Percentiles rank a stretch among this genome's conserved stretches.
Evolutionary conservation across 2,113 vertebrate genomes (phyloP).

Genomic region (Leucopsar rothschildi): DNA sequence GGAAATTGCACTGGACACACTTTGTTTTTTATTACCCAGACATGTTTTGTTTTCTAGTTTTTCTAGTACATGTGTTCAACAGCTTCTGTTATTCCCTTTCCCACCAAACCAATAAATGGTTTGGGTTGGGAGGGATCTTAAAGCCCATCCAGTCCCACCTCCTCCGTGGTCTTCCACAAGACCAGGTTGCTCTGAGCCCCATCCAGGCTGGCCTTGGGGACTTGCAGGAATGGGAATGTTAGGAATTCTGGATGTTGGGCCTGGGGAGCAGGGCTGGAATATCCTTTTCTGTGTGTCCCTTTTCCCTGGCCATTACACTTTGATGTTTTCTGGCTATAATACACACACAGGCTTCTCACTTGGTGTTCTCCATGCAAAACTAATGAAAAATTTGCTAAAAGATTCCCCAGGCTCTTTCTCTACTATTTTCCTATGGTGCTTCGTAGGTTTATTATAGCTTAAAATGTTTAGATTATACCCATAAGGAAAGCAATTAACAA

Average conservation of each 20-base stretch:
- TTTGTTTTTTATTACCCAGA: background rate
- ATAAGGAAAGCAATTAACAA: slow-evolving; percentile 24
- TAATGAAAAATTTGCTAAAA: background rate
- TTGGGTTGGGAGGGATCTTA: background rate
- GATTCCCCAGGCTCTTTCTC: background rate
- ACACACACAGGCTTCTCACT: background rate
- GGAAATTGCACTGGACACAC: background rate
- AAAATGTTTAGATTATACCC: background rate
- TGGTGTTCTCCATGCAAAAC: background rate
- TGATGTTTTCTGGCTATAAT: background rate
- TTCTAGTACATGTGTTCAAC: background rate
- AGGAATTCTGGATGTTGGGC: background rate
- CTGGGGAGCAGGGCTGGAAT: background rate
- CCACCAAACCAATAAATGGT: background rate
- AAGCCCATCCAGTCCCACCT: background rate
- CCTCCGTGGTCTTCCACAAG: background rate
- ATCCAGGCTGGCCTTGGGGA: background rate
- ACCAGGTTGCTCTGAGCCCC: background rate
- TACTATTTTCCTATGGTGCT: background rate
- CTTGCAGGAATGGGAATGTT: background rate
- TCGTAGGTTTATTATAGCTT: background rate
- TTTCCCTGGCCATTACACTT: fast-evolving
- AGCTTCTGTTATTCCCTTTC: background rate
- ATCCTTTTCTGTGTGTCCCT: background rate
- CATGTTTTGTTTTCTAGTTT: background rate